Base-by-base conservation (phyloP, 2,113 vertebrate genomes). In the Peromyscus californicus region DNA sequence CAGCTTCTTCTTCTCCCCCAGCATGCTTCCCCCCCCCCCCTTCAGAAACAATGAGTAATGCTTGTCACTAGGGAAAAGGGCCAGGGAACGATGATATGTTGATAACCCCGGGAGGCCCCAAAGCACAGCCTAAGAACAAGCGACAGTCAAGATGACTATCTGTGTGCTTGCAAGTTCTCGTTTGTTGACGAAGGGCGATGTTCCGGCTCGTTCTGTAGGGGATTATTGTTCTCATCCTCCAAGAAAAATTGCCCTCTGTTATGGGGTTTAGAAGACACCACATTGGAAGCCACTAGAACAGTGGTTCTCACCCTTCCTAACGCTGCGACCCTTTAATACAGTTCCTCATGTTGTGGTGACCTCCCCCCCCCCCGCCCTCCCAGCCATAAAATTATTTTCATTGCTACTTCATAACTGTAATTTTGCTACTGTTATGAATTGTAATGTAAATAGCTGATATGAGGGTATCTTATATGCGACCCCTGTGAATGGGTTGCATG, bases 11-110 rank as follows among this genome's bases (percentile, higher is more conserved):
- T 67, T 67, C 82, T 76, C 51, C 51, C 61, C 80, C 61, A 76
- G 61, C 26, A 83, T 36, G 15, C 45, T 19, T 33, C 54, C 31
- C 5, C 17, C 5, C 17, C 24, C 13, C 39, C 6, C 57, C 75
- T 6, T 80, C 39, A 31, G 94, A 75, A 93, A 88, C 21, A 74
- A 67, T 51, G 85, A 96, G 42, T 84, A 48, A 51, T 36, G 67
- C 74, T 22, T 87, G 61, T 61, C 57, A 72, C 61, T 59, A 79
- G 79, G 93, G 84, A 48, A 87, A 94, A 95, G 91, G 31, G 39
- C 76, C 82, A 17, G 61, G 54, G 45, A 69, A 48, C 65, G 74
- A 51, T 54, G 74, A 51, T 54, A 42, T 39, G 48, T 22, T 75
- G 57, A 79, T 87, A 92, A 80, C n/a, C 70, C 54, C 33, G 8